Percentiles rank a stretch among this genome's conserved stretches.
Conservation (phyloP, 1,140 invertebrate genomes). For the Bombus affinis region DNA sequence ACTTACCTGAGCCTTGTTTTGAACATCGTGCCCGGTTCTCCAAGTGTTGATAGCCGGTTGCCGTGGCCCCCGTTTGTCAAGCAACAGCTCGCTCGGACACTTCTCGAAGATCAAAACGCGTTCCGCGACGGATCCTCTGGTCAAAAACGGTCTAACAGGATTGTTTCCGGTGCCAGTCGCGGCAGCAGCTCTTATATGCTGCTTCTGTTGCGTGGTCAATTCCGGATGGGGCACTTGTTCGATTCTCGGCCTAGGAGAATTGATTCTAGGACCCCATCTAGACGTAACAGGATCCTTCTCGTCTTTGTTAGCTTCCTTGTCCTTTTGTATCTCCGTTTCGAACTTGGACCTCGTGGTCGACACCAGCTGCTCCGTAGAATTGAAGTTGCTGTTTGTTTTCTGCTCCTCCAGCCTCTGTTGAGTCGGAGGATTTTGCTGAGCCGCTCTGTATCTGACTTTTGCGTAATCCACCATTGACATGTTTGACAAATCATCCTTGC, state of each 20-base stretch:
- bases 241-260: conserved; percentile 72
- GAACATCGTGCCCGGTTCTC: conserved; percentile 85
- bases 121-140: conserved; percentile 95
- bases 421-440: conserved; percentile 81
- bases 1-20: conserved; percentile 88
- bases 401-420: conserved; percentile 84
- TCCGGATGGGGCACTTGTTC: conserved; percentile 87
- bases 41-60: conserved; percentile 84
- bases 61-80: conserved; percentile 86
- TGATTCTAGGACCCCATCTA: conserved; percentile 78
- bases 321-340: conserved; percentile 63
- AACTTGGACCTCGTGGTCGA: conserved; percentile 75
- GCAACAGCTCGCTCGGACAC: conserved; percentile 90
- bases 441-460: conserved; percentile 86
- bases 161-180: conserved; percentile 79
- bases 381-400: conserved; percentile 72
- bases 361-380: conserved; percentile 69
- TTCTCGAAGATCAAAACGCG: conserved; percentile 95
- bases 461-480: conserved; percentile 86
- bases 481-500: conserved; percentile 73
- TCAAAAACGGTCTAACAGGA: conserved; percentile 93
- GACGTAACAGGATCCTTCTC: conserved; percentile 80
- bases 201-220: conserved; percentile 86
- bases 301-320: conserved; percentile 76
- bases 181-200: conserved; percentile 83